A percentile compares a stretch with the other conserved stretches of the same genome.
phyloP scores from a whole-genome alignment of 2,888 invertebrate genomes.

The Stomorhina lunata region DNA sequence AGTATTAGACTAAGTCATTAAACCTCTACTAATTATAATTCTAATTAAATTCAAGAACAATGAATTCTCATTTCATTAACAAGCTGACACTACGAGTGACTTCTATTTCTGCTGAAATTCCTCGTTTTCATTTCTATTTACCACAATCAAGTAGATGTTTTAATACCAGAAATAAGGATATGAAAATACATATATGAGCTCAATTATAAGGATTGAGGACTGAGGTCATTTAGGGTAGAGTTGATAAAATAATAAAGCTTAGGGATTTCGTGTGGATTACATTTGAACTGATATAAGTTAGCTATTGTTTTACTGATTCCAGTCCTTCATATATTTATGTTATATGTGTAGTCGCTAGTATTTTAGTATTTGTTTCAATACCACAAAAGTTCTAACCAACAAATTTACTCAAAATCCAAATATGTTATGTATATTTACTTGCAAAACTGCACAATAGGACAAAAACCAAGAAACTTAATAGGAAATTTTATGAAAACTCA shows the following conservation, averaged over 20 bases:
- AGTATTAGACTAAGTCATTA: slow-evolving; percentile 35
- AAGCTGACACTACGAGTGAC: slow-evolving; percentile 22
- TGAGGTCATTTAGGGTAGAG: neutral
- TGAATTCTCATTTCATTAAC: slow-evolving; percentile 61
- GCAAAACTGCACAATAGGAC: neutral
- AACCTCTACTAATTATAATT: slow-evolving; percentile 56
- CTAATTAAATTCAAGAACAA: slow-evolving; percentile 64
- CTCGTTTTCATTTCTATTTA: neutral
- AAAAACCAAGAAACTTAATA: neutral
- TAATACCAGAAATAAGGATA: no score
- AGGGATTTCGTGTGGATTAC: no score
- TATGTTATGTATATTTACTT: no score
- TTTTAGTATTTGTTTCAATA: no score
- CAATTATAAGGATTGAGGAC: neutral
- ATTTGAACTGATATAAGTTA: neutral
- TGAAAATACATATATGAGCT: no score
- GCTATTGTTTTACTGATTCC: neutral
- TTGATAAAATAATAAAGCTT: no score
- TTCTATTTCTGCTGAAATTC: slow-evolving; percentile 6
- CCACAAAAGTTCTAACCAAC: slow-evolving; percentile 3
- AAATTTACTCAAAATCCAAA: neutral
- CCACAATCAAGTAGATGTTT: neutral
- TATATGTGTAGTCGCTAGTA: no score
- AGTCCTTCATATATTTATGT: neutral
- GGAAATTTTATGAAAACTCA: neutral